phyloP scores from a whole-genome alignment of 2,888 invertebrate species.

The Odontocerum albicorne region DNA sequence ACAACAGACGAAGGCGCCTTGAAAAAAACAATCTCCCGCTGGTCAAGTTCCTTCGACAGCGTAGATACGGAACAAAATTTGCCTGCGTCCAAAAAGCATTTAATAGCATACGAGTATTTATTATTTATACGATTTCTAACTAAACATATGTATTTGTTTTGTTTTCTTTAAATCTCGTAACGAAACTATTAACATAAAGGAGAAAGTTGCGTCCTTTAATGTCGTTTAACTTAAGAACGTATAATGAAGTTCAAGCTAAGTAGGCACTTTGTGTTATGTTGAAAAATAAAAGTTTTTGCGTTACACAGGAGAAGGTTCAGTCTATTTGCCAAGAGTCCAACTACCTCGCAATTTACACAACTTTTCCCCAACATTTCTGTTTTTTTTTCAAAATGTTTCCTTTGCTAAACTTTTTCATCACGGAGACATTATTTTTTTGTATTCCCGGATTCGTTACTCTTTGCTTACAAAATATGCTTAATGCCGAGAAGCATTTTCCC shows the following conservation, averaged over 20 bases:
- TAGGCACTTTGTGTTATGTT: background rate
- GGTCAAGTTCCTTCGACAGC: too few species aligned
- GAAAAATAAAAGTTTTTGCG: constrained; percentile 1
- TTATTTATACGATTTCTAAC: too few species aligned
- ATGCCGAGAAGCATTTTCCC: constrained; percentile 3
- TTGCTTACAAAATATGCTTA: constrained; percentile 7
- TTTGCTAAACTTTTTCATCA: background rate
- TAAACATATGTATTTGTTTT: too few species aligned
- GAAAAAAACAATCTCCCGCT: too few species aligned
- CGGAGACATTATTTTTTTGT: constrained; percentile 5
- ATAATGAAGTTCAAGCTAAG: background rate
- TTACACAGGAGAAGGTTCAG: constrained; percentile 2
- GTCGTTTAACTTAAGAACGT: too few species aligned
- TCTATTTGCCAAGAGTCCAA: constrained; percentile 9
- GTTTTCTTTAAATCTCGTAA: too few species aligned
- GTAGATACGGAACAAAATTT: too few species aligned
- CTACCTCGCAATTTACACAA: constrained; percentile 8
- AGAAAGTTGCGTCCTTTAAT: too few species aligned
- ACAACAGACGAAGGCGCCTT: too few species aligned
- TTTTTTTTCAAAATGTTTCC: constrained; percentile 6
- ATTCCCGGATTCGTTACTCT: constrained; percentile 1
- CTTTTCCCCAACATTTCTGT: constrained; percentile 4
- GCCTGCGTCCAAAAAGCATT: too few species aligned
- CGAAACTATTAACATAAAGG: too few species aligned
- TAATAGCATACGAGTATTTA: too few species aligned